Base-by-base conservation (phyloP, 1,140 invertebrate genomes). In the Apis cerana region DNA sequence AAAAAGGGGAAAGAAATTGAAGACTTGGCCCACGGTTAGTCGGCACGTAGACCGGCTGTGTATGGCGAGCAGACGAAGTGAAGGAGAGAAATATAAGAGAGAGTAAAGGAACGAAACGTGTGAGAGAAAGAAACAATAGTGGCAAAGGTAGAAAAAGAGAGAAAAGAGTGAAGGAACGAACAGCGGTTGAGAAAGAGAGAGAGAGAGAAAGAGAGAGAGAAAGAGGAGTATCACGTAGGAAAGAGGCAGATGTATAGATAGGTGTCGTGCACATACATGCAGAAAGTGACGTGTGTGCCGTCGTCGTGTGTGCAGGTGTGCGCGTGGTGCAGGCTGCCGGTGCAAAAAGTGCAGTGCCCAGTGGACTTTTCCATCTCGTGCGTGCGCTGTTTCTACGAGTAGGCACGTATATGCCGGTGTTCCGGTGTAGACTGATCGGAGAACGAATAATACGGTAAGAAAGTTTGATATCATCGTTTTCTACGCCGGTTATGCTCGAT, bases 341-440 rank as follows among this genome's bases (percentile, higher is more conserved):
- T 80, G 79, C 75, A 87, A 87, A 81, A 87, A 88, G 86, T 83
- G 81, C 78, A 88, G 79, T 84, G 82, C 65, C 71, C 85, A 81
- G 85, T 84, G 78, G 87, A 88, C 86, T 88, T 88, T 88, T 88
- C 83, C 86, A 88, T 88, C 80, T 54, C 65, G 70, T 81, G 87
- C 80, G 84, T 75, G 77, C 77, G 76, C 77, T 67, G 84, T 58
- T 67, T 85, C 85, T 48, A 23, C 71, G 58, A 85, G 54, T 59
- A 71, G 69, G 80, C 62, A 77, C 84, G 74, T 75, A 75, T 52
- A 68, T 52, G 59, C 80, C 85, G 85, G 80, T 81, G 69, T 82
- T 82, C 67, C 80, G 62, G 65, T 76, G 67, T 52, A 12, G 15
- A 77, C 43, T 17, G 54, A 75, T 77, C 71, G 82, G 67, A 59